Evolutionary conservation across 2,113 vertebrate genomes (phyloP).

Genomic region (Trogon surrucura): DNA sequence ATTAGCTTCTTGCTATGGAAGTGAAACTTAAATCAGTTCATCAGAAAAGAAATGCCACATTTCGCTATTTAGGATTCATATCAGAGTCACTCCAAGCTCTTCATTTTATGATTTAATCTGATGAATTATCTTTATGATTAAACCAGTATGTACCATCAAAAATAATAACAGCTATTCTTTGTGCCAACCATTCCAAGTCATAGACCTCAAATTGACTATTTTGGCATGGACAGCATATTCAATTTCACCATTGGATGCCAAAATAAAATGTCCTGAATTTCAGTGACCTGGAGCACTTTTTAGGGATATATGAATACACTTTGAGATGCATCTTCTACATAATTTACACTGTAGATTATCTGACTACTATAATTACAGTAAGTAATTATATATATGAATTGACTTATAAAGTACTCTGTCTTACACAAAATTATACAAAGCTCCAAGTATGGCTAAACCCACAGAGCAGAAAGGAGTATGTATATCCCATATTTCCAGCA

Average conservation of each 20-base stretch:
- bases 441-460: neutral
- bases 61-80: neutral
- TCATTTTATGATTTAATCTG: neutral
- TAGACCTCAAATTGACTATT: neutral
- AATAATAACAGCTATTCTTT: neutral
- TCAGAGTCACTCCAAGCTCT: neutral
- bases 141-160: neutral
- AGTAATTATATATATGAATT: neutral
- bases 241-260: neutral
- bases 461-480: neutral
- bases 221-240: neutral
- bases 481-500: neutral
- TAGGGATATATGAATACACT: neutral
- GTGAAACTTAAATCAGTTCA: neutral
- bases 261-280: neutral
- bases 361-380: neutral
- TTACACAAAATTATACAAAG: neutral
- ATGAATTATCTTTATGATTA: neutral
- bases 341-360: neutral
- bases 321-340: neutral
- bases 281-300: neutral
- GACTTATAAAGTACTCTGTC: neutral
- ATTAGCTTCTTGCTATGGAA: neutral
- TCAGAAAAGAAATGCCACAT: neutral
- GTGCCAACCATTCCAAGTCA: neutral